These are phyloP conservation scores for Portunus trituberculatus DNA, from an alignment of 1,140 invertebrate genomes.

Conservation along the genomic window DNA sequence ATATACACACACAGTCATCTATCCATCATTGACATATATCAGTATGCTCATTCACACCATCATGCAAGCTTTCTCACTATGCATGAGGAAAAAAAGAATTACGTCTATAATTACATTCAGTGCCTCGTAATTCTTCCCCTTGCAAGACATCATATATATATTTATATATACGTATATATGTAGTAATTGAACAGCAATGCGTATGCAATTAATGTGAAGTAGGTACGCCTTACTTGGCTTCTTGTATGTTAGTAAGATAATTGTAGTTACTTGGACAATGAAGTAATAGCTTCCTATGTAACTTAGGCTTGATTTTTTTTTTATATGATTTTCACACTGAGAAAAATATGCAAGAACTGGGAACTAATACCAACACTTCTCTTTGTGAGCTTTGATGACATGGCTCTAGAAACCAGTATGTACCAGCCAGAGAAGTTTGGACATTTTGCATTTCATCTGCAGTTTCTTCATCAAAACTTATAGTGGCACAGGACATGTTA, in stretches of 20 bases:
- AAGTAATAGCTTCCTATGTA: neutral
- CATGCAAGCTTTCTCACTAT: neutral
- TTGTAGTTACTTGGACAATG: neutral
- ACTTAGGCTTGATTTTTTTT: constrained; percentile 3
- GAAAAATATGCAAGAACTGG: neutral
- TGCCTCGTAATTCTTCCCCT: neutral
- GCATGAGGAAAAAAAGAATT: neutral
- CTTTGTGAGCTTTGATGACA: constrained; percentile 1
- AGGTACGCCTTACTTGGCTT: neutral
- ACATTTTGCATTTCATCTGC: neutral
- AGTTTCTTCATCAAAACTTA: neutral
- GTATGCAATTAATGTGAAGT: neutral
- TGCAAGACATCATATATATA: constrained; percentile 48
- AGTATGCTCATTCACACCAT: neutral
- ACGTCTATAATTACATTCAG: neutral
- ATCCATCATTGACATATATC: neutral
- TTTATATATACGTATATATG: constrained; percentile 65
- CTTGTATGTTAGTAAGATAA: neutral
- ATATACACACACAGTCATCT: neutral
- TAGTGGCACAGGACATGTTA: neutral
- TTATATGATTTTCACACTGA: neutral
- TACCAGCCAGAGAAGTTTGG: constrained; percentile 7
- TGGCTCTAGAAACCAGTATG: neutral
- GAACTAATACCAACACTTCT: neutral
- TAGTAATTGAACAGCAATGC: neutral